Conservation (phyloP, 2,797 vertebrate genomes). For the Macroramphosus scolopax region DNA sequence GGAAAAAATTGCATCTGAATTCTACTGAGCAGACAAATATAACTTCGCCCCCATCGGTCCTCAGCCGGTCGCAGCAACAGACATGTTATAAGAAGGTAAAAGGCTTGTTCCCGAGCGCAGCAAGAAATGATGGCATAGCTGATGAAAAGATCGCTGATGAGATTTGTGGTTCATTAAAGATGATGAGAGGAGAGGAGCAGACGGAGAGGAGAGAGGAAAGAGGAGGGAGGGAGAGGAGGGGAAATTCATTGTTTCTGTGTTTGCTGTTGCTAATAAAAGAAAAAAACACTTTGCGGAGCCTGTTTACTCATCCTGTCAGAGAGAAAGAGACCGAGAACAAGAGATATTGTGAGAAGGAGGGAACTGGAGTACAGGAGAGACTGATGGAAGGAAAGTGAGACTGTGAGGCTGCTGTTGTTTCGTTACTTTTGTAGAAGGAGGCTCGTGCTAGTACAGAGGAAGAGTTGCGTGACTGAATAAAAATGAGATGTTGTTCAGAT, state of each 20-base stretch:
- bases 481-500: not conserved
- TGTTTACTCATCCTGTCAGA: conserved; percentile 60
- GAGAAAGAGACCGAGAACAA: conserved; percentile 30
- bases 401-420: conserved; percentile 12
- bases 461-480: conserved; percentile 30
- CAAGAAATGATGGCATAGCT: conserved; percentile 44
- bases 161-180: conserved; percentile 72
- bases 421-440: not conserved
- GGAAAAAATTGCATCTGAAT: conserved; percentile 10
- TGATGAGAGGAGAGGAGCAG: conserved; percentile 60
- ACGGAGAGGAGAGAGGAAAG: conserved; percentile 28
- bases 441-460: conserved; percentile 32
- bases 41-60: conserved; percentile 13
- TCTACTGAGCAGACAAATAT: conserved; percentile 23
- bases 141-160: conserved; percentile 69
- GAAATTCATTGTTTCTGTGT: conserved; percentile 68
- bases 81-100: conserved; percentile 24
- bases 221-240: conserved; percentile 27
- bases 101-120: conserved; percentile 28
- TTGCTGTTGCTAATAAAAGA: conserved; percentile 74
- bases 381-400: conserved; percentile 40
- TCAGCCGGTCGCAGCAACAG: conserved; percentile 17
- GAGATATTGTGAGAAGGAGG: too few species aligned
- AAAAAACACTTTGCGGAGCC: conserved; percentile 57
- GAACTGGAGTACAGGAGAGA: too few species aligned